A percentile compares a stretch with the other conserved stretches of the same genome.
Conservation (phyloP, 92 coral and sea anemone genomes). For the Zoanthus sociatus region DNA sequence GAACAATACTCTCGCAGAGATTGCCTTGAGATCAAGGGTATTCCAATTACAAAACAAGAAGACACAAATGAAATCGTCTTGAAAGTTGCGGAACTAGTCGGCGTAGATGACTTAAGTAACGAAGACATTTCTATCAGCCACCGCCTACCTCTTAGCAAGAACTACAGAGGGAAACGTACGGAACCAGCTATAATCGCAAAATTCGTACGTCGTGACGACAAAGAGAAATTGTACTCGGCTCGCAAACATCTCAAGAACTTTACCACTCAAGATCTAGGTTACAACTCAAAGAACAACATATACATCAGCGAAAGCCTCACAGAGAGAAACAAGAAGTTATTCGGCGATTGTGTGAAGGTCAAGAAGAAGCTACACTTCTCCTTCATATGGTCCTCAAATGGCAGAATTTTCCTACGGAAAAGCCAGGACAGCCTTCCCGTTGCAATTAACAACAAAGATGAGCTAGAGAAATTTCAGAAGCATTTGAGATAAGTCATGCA, state of each 20-base stretch:
- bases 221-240: slow-evolving; percentile 50
- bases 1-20: slow-evolving; percentile 16
- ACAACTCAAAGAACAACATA: slow-evolving; percentile 19
- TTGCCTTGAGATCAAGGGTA: too few species aligned
- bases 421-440: slow-evolving; percentile 25
- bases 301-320: slow-evolving; percentile 28
- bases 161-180: slow-evolving; percentile 32
- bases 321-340: slow-evolving; percentile 24
- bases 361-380: slow-evolving; percentile 21
- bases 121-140: slow-evolving; percentile 53
- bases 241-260: slow-evolving; percentile 32
- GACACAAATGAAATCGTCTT: too few species aligned
- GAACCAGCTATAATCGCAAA: slow-evolving; percentile 49
- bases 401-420: slow-evolving; percentile 22
- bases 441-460: slow-evolving; percentile 23
- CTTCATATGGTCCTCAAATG: slow-evolving; percentile 26
- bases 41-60: slow-evolving; percentile 2
- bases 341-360: slow-evolving; percentile 8
- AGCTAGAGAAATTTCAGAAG: slow-evolving; percentile 14
- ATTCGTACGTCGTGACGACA: slow-evolving; percentile 54
- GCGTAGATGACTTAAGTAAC: too few species aligned
- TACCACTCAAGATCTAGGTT: slow-evolving; percentile 16
- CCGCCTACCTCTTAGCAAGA: slow-evolving; percentile 43
- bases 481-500: slow-evolving; percentile 12
- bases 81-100: too few species aligned